Conservation (phyloP, 2,797 vertebrate genomes). For the Lepidocolaptes lacrymiger region DNA sequence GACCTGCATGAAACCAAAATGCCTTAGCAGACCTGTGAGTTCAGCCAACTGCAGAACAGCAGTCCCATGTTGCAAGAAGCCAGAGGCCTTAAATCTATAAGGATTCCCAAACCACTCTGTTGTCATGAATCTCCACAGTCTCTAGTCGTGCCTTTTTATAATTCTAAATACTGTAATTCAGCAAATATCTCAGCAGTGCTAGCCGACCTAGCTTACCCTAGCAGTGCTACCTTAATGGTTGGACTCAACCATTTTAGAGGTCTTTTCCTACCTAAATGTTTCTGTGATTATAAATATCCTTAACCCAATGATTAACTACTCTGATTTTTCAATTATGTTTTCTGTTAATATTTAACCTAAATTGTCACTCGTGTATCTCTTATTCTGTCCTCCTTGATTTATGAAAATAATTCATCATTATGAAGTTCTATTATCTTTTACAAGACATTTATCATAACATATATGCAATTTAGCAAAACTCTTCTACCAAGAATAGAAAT, state of each 20-base stretch:
- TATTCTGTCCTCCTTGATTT: neutral
- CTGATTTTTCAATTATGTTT: neutral
- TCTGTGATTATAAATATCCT: neutral
- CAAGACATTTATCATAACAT: neutral
- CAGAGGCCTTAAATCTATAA: neutral
- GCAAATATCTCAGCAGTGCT: neutral
- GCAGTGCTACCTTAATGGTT: neutral
- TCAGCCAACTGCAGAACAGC: neutral
- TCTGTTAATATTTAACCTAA: slow-evolving; percentile 14
- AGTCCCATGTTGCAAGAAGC: fast-evolving
- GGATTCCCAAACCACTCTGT: neutral
- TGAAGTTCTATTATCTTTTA: neutral
- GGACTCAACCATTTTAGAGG: neutral
- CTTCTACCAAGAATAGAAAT: neutral
- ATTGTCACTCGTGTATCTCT: neutral
- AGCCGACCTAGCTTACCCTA: neutral
- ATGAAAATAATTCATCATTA: slow-evolving; percentile 27
- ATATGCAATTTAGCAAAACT: neutral
- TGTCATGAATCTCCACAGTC: neutral
- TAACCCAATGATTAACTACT: neutral
- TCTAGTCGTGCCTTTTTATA: neutral
- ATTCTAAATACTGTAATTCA: neutral
- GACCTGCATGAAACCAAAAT: neutral
- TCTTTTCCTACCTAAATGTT: neutral
- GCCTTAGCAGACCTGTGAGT: neutral